Percentiles rank a stretch among this genome's conserved stretches.
Conservation (phyloP, 2,113 vertebrate species). For the Megaleporinus macrocephalus region DNA sequence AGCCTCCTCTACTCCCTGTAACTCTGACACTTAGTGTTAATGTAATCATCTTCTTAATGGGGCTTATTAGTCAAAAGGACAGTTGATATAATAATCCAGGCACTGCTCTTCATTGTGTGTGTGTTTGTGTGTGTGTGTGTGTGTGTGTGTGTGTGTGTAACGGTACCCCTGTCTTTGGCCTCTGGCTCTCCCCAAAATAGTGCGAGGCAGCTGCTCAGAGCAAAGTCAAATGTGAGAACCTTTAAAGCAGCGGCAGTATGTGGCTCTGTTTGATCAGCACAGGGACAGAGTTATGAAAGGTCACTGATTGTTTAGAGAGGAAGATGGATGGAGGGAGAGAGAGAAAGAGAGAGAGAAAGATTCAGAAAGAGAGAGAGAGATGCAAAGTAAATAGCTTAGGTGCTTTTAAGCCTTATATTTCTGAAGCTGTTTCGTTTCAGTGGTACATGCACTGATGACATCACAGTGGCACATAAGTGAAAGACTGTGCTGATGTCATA, state of each 20-base stretch:
- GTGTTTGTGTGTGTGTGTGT: slow-evolving; percentile 36
- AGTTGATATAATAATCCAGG: slow-evolving; percentile 31
- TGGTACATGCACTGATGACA: background rate
- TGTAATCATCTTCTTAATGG: background rate
- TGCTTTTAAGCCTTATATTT: background rate
- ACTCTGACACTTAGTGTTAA: background rate
- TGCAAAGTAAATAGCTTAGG: background rate
- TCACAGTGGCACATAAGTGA: background rate
- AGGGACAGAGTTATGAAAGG: slow-evolving; percentile 76
- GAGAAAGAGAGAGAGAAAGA: slow-evolving; percentile 37
- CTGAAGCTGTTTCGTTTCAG: background rate
- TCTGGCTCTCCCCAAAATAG: slow-evolving; percentile 75
- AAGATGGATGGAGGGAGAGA: slow-evolving; percentile 37
- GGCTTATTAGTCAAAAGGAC: slow-evolving; percentile 26
- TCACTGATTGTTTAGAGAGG: slow-evolving; percentile 76
- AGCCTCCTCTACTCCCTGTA: background rate
- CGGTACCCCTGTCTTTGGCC: slow-evolving; percentile 63
- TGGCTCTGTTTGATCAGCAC: slow-evolving; percentile 72
- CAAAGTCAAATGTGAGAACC: slow-evolving; percentile 71
- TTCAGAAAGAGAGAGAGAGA: slow-evolving; percentile 43
- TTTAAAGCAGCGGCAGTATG: slow-evolving; percentile 70
- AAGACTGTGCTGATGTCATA: background rate
- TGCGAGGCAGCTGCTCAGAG: slow-evolving; percentile 76
- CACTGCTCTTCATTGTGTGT: background rate
- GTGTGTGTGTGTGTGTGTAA: slow-evolving; percentile 60